Evolutionary conservation across 2,113 vertebrate species (phyloP), one percentile per base, ranked within the genome.

Genomic region (Rhinogobius similis): DNA sequence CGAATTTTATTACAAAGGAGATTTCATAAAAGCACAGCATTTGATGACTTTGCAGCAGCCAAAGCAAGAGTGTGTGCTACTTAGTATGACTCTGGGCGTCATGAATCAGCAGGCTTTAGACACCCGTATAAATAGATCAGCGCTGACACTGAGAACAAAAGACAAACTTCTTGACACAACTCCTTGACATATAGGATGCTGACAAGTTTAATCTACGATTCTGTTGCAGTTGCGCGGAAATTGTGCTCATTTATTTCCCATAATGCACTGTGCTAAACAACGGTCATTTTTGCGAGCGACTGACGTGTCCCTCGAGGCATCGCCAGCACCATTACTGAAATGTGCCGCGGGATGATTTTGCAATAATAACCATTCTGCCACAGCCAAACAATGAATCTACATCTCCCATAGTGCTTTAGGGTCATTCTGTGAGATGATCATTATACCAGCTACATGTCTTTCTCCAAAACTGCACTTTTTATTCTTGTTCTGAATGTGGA

Each of bases 21-120:
- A 81, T 88, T 89, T 81, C 70, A 77, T 76, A 75, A 84, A 82
- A 83, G 84, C 73, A 16, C 62, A 83, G 76, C 81, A 67, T 85
- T 68, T 85, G 77, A 86, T 82, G 76, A 87, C 76, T 82, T 82
- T 78, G 85, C 77, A 76, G 74, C 72, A 75, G 74, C 72, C 74
- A 70, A 66, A 67, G 74, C 61, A 71, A 32, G 20, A 5, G 21
- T 52, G 56, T 48, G 38, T 48, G 16, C 26, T 24, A 27, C 11
- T 48, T 73, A 66, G 32, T 76, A 39, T 68, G 56, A 41, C 29
- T 63, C 1, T 62, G 41, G 55, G 70, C 67, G 13, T 81, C 65
- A 29, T 63, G 72, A 59, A 65, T 76, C 75, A 74, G 64, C 67
- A 38, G 39, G 75, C 78, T 73, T 81, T 52, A 70, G 65, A 50